Base-by-base conservation (phyloP, 2,113 vertebrate genomes). In the Odocoileus virginianus region DNA sequence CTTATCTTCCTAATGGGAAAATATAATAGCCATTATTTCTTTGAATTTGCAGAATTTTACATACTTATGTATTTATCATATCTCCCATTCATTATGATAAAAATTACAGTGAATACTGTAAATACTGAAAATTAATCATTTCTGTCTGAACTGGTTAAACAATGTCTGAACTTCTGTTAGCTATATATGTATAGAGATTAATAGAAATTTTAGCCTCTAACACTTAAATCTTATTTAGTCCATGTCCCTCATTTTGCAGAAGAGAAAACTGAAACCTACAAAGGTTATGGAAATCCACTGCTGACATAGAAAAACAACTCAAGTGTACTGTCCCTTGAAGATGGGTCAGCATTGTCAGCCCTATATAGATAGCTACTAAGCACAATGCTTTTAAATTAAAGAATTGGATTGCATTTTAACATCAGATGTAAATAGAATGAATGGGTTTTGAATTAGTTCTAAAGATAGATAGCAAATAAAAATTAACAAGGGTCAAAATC, bases 401-500 rank as follows among this genome's bases (percentile, higher is more conserved):
- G 28, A 71, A 88, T n/a, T 89, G 6, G 47, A 61, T 92, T 81
- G 28, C 5, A 47, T 93, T 96, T 95, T 64, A 61, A 78, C 36
- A 94, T 96, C 40, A 89, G 17, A 93, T 94, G 30, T 78, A 61
- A 93, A 45, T 83, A 1, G 4, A 16, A 28, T 95, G 76, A 96
- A 52, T 78, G 21, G 3, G 28, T 87, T 94, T 95, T 95, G 57
- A 90, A 87, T 83, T 83, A 57, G 17, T 85, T 96, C 79, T 90
- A 50, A 33, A 2, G 33, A 8, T 16, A 92, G 54, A 94, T n/a
- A 91, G 93, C 78, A 97, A 91, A 89, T 74, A 95, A 93, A 95
- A 91, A 83, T 89, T 88, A 96, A 93, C 27, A 87, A 43, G 12
- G n/a, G 83, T 91, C 54, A 90, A 97, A 94, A 88, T 92, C 25